Conservation (phyloP, 2,888 invertebrate genomes). For the Cataglyphis albicans region DNA sequence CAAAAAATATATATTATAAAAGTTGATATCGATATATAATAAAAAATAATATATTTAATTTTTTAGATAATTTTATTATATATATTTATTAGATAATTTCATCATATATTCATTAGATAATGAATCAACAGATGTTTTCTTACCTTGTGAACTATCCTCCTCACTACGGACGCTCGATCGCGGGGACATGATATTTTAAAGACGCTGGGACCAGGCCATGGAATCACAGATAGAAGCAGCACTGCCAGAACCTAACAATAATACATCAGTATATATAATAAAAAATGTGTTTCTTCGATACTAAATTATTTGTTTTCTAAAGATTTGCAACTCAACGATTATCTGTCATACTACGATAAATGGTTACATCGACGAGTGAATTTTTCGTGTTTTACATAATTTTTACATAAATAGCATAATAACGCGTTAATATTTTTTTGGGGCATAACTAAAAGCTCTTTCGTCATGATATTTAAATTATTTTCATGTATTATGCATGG, state of each 20-base stretch:
- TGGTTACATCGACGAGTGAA: background rate
- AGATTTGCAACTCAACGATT: background rate
- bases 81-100: background rate
- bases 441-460: background rate
- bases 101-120: background rate
- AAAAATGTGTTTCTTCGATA: background rate
- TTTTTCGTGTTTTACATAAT: background rate
- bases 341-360: background rate
- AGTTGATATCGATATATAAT: background rate
- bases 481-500: background rate
- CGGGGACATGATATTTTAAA: conserved; percentile 95
- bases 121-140: conserved; percentile 42
- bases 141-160: conserved; percentile 93
- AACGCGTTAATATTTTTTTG: background rate
- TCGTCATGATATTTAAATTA: background rate
- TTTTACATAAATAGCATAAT: too few species aligned
- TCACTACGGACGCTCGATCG: conserved; percentile 95
- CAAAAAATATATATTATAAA: background rate
- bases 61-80: background rate
- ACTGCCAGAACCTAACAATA: conserved; percentile 91
- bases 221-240: conserved; percentile 93
- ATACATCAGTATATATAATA: background rate
- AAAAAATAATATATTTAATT: background rate
- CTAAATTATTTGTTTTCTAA: background rate
- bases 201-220: conserved; percentile 95